A percentile compares a stretch with the other conserved stretches of the same genome.
These are phyloP conservation scores for Yoshiicerus persimilis DNA, from an alignment of 1,140 invertebrate species.

Conservation along the genomic window DNA sequence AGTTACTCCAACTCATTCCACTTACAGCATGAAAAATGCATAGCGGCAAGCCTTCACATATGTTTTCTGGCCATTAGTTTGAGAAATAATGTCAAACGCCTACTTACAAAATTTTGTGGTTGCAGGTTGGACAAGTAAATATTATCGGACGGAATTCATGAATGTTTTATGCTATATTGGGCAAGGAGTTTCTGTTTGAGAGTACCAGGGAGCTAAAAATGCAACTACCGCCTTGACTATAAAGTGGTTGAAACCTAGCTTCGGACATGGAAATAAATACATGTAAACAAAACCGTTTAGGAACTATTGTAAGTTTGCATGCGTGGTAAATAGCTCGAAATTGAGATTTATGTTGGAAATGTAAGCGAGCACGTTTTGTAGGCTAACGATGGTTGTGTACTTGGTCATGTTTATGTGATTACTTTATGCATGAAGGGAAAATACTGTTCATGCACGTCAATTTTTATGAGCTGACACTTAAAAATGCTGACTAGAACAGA, in stretches of 20 bases:
- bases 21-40: neutral
- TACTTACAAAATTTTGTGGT: neutral
- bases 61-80: neutral
- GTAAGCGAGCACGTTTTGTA: neutral
- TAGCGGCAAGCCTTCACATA: neutral
- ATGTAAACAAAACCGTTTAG: neutral
- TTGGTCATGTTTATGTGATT: neutral
- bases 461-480: neutral
- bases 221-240: neutral
- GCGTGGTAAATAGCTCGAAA: neutral
- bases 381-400: neutral
- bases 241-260: neutral
- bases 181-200: neutral
- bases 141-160: neutral
- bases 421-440: neutral
- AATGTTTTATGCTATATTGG: neutral
- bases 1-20: neutral
- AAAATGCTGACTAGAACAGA: neutral
- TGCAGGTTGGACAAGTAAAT: neutral
- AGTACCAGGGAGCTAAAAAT: neutral
- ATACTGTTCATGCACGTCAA: neutral
- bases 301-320: neutral
- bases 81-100: neutral
- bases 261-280: neutral
- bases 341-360: neutral